Conservation (phyloP, 2,888 invertebrate species). For the Phanerotoma sp. region DNA sequence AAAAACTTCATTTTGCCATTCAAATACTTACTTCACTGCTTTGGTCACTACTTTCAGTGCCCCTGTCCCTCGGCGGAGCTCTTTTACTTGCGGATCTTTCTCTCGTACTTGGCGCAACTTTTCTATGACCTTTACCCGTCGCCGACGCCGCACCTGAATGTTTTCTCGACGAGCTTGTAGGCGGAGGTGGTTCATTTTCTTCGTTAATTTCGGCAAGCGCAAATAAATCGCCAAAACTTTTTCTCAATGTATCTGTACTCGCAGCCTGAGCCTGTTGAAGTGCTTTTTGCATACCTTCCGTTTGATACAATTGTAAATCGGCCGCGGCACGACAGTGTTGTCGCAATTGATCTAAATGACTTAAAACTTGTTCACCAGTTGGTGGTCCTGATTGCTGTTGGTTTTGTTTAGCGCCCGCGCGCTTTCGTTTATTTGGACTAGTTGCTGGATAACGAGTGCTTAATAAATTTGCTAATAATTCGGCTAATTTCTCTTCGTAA, state of each 20-base stretch:
- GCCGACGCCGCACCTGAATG: constrained; percentile 43
- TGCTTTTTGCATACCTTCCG: constrained; percentile 90
- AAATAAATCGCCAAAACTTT: constrained; percentile 88
- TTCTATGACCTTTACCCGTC: constrained; percentile 43
- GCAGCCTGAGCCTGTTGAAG: constrained; percentile 85
- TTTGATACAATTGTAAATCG: constrained; percentile 70
- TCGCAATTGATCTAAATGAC: constrained; percentile 89
- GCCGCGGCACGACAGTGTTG: constrained; percentile 64
- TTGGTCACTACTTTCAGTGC: constrained; percentile 66
- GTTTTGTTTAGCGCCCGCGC: constrained; percentile 70
- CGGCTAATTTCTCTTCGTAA: constrained; percentile 84
- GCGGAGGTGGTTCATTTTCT: constrained; percentile 67
- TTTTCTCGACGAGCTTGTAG: constrained; percentile 60
- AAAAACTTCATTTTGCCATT: too few relatives aligned
- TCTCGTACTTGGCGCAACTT: constrained; percentile 47
- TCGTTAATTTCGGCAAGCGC: constrained; percentile 78
- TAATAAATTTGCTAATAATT: constrained; percentile 75
- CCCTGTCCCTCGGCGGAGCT: constrained; percentile 47
- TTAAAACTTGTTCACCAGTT: constrained; percentile 82
- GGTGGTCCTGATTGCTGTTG: constrained; percentile 71
- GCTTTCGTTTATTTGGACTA: constrained; percentile 89
- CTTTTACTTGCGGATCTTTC: constrained; percentile 49
- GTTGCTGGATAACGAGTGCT: constrained; percentile 83
- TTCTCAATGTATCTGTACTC: constrained; percentile 85
- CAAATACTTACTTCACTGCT: constrained; percentile 77